Conservation (phyloP, 2,113 vertebrate genomes). For the Leucosticte australis region DNA sequence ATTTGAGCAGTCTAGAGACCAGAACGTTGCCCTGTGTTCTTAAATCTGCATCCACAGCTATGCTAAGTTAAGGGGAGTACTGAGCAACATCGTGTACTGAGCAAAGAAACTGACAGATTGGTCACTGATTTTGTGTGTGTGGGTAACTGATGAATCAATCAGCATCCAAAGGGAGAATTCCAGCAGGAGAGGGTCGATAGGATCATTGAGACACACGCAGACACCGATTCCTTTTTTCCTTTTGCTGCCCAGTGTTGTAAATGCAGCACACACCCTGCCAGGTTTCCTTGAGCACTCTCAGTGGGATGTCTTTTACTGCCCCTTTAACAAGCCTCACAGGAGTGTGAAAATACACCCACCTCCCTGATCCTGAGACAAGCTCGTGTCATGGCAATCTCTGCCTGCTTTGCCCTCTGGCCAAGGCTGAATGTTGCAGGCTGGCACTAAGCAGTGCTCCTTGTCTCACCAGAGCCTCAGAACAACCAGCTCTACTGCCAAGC, state of each 20-base stretch:
- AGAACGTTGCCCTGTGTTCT: neutral
- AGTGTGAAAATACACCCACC: neutral
- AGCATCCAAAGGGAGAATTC: neutral
- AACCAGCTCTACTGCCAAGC: neutral
- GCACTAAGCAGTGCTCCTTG: neutral
- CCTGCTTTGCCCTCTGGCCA: neutral
- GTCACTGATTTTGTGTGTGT: rapidly evolving
- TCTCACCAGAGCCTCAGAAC: neutral
- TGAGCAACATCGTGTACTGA: neutral
- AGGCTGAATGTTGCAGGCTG: neutral
- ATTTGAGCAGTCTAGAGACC: neutral
- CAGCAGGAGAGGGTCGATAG: neutral
- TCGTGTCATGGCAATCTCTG: neutral
- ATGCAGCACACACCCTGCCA: neutral
- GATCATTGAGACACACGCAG: neutral
- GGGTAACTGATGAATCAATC: neutral
- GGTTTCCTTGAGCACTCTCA: neutral
- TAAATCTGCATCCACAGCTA: neutral
- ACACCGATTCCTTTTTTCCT: neutral
- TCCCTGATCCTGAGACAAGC: neutral
- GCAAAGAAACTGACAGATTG: neutral
- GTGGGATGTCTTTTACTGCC: neutral
- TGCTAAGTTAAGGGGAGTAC: neutral
- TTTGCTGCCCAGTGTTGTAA: neutral
- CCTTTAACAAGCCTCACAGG: neutral